phyloP scores from a whole-genome alignment of 2,888 invertebrate species.

The Plagiodera versicolora region DNA sequence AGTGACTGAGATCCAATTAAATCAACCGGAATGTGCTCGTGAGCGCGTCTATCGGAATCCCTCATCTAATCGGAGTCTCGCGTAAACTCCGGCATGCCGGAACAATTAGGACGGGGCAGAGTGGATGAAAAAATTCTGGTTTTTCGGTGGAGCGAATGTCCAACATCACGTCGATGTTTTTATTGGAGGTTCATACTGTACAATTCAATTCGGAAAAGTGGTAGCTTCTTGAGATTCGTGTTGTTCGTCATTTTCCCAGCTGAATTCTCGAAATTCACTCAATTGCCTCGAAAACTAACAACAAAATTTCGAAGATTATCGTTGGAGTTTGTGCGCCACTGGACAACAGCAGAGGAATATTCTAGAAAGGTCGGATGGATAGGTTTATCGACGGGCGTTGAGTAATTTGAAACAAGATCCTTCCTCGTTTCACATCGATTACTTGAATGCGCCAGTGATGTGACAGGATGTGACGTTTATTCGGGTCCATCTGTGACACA shows the following conservation, averaged over 20 bases:
- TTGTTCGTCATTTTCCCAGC: too few species aligned
- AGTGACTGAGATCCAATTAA: neutral
- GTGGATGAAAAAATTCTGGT: neutral
- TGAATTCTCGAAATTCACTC: too few species aligned
- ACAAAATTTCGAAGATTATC: too few species aligned
- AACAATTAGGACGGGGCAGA: neutral
- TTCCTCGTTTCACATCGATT: conserved; percentile 4
- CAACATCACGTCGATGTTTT: too few species aligned
- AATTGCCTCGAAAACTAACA: too few species aligned
- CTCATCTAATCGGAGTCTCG: neutral
- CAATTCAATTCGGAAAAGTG: too few species aligned
- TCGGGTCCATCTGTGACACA: neutral
- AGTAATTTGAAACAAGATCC: conserved; percentile 13
- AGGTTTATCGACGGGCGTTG: conserved; percentile 13
- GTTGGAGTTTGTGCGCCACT: neutral
- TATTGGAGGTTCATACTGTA: too few species aligned
- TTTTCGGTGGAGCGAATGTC: neutral
- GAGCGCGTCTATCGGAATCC: neutral
- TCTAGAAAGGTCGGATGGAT: neutral
- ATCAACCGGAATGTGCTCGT: neutral
- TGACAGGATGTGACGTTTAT: conserved; percentile 5
- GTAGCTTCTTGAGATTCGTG: too few species aligned
- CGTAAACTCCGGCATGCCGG: neutral
- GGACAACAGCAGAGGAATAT: neutral
- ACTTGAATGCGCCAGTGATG: conserved; percentile 3